A percentile compares a stretch with the other conserved stretches of the same genome.
Evolutionary conservation across 2,113 vertebrate genomes (phyloP).

Genomic region (Platanista minor): DNA sequence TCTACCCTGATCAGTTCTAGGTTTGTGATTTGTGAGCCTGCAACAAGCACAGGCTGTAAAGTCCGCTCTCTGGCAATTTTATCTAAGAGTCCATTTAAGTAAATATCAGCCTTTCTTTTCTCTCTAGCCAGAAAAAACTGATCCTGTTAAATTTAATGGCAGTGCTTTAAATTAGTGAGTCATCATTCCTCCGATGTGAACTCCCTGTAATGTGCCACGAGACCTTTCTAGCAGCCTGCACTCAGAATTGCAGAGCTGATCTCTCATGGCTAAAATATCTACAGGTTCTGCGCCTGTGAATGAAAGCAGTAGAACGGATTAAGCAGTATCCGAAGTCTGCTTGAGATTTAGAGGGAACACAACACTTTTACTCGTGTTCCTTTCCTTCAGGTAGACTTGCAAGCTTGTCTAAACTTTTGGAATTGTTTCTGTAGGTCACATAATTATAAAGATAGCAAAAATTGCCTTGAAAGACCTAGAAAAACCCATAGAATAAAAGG

Average conservation of each 20-base stretch:
- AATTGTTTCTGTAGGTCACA: neutral
- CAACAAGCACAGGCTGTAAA: neutral
- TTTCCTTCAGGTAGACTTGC: neutral
- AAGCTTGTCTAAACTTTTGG: neutral
- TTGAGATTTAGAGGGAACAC: neutral
- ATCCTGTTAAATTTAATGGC: neutral
- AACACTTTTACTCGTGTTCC: neutral
- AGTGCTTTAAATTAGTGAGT: slow-evolving; percentile 19
- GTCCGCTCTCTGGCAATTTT: neutral
- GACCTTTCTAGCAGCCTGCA: slow-evolving; percentile 28
- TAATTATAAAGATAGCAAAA: neutral
- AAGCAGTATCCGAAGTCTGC: neutral
- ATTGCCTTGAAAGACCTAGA: neutral
- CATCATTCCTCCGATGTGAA: neutral
- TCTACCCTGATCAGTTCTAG: neutral
- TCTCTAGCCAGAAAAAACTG: slow-evolving; percentile 27
- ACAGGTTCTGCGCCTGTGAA: neutral
- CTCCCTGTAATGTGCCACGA: neutral
- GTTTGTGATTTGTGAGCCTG: neutral
- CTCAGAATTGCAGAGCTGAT: neutral
- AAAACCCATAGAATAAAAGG: neutral
- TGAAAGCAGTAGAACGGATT: neutral
- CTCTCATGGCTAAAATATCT: neutral
- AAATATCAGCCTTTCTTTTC: slow-evolving; percentile 33
- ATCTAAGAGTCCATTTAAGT: slow-evolving; percentile 10